Percentiles rank a stretch among this genome's conserved stretches.
Evolutionary conservation across 2,888 invertebrate species (phyloP).

Genomic region (Sarcophaga carnaria): DNA sequence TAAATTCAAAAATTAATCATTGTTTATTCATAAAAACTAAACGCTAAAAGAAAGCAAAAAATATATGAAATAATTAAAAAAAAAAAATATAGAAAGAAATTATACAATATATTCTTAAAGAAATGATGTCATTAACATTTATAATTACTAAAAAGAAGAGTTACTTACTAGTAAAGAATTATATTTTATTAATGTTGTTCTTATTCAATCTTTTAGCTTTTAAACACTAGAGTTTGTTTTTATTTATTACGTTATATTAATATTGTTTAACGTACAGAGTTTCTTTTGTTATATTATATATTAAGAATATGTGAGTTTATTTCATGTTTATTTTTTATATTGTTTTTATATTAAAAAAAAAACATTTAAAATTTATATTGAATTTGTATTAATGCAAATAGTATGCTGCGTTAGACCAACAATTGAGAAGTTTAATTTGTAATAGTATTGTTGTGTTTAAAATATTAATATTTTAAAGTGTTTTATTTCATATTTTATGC

Average conservation of each 20-base stretch:
- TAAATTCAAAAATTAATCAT: conserved; percentile 51
- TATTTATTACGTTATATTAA: conserved; percentile 14
- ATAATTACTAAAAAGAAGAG: conserved; percentile 19
- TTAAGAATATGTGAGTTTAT: conserved; percentile 22
- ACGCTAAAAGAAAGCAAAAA: conserved; percentile 25
- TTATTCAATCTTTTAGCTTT: conserved; percentile 2
- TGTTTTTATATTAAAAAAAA: conserved; percentile 25
- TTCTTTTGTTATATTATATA: neutral
- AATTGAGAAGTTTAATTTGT: conserved; percentile 4
- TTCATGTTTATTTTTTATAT: conserved; percentile 22
- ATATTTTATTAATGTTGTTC: conserved; percentile 10
- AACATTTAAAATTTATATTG: conserved; percentile 48
- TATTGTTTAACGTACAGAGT: conserved; percentile 29
- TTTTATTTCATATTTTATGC: neutral
- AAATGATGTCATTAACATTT: neutral
- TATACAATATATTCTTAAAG: neutral
- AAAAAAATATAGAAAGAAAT: conserved; percentile 3
- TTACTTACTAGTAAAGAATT: conserved; percentile 17
- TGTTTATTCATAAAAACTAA: conserved; percentile 39
- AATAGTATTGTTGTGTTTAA: conserved; percentile 31
- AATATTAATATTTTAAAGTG: neutral
- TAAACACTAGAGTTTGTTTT: conserved; percentile 14
- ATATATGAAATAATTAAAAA: neutral
- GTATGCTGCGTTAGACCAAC: conserved; percentile 8
- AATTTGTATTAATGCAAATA: conserved; percentile 34